Conservation (phyloP, 2,113 vertebrate genomes). For the Tragelaphus buxtoni region DNA sequence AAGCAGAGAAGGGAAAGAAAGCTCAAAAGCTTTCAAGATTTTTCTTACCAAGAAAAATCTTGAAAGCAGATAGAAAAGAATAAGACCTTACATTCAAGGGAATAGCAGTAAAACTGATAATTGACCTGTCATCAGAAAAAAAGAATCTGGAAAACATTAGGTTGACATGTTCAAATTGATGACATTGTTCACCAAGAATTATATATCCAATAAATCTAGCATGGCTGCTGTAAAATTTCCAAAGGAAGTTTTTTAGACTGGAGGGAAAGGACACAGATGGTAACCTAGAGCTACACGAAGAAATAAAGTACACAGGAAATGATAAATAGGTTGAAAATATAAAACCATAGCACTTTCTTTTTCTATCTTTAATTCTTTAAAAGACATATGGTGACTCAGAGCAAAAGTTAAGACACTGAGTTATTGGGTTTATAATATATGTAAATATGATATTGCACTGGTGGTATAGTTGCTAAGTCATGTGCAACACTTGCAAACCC, state of each 20-base stretch:
- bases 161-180: background rate
- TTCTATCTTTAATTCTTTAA: background rate
- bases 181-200: background rate
- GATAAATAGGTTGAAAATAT: background rate
- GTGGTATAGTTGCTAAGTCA: background rate
- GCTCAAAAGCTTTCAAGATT: no score
- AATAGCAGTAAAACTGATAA: background rate
- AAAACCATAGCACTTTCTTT: background rate
- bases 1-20: background rate
- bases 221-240: background rate
- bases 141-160: background rate
- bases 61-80: background rate
- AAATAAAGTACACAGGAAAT: background rate
- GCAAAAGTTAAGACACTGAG: background rate
- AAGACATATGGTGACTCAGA: background rate
- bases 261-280: background rate
- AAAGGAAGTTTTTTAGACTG: background rate
- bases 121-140: background rate
- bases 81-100: background rate
- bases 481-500: background rate
- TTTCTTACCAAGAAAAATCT: background rate
- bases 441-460: background rate
- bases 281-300: background rate
- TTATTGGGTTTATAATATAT: background rate
- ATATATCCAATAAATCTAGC: background rate